A percentile compares a stretch with the other conserved stretches of the same genome.
Conservation (phyloP, 2,113 vertebrate genomes). For the Circaetus gallicus region DNA sequence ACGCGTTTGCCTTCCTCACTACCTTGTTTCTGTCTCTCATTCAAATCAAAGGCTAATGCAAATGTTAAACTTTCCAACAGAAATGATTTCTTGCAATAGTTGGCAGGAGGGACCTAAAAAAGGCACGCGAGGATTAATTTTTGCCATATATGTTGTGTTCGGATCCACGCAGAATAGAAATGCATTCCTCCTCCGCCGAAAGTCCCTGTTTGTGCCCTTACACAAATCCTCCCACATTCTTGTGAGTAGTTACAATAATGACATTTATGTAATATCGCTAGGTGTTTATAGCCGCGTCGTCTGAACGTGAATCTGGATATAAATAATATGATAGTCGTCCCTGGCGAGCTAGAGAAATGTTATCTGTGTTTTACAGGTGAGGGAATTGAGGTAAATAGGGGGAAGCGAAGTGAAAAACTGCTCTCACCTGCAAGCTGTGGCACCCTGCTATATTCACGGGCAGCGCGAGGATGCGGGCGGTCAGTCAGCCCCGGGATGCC, state of each 20-base stretch:
- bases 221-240: conserved; percentile 16
- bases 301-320: neutral
- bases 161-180: neutral
- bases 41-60: neutral
- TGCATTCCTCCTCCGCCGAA: rapidly evolving
- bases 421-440: neutral
- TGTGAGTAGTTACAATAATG: neutral
- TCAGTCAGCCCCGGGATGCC: neutral
- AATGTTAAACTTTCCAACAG: neutral
- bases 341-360: neutral
- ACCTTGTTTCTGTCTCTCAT: neutral
- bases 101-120: neutral
- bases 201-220: neutral
- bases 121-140: neutral
- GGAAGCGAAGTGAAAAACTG: neutral
- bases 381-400: neutral
- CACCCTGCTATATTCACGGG: neutral
- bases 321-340: neutral
- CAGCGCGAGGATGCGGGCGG: rapidly evolving
- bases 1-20: neutral
- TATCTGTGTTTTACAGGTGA: neutral
- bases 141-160: neutral
- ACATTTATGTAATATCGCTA: conserved; percentile 2
- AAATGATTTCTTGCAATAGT: neutral
- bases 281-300: conserved; percentile 9